Percentiles rank a stretch among this genome's conserved stretches.
Evolutionary conservation across 1,140 invertebrate genomes (phyloP).

Genomic region (Drosophila tropicalis): DNA sequence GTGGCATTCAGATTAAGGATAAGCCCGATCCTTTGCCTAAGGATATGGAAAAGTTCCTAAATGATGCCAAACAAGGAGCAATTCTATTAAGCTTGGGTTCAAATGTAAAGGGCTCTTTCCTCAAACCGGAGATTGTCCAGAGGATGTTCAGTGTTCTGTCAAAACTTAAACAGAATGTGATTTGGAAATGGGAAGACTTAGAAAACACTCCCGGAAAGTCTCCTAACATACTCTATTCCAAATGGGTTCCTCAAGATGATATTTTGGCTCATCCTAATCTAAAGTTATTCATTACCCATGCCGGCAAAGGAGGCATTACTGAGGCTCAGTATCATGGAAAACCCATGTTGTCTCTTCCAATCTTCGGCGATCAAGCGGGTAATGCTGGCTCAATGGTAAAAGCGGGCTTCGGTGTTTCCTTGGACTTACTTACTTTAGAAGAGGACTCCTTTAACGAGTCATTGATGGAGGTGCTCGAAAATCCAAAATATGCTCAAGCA

Average conservation of each 20-base stretch:
- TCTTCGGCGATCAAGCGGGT: slow-evolving; percentile 86
- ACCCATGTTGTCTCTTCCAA: slow-evolving; percentile 88
- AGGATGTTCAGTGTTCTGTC: slow-evolving; percentile 83
- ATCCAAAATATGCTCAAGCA: slow-evolving; percentile 41
- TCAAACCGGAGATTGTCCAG: slow-evolving; percentile 78
- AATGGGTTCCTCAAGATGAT: slow-evolving; percentile 89
- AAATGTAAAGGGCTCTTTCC: slow-evolving; percentile 76
- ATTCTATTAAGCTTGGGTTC: slow-evolving; percentile 86
- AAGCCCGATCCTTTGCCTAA: slow-evolving; percentile 9
- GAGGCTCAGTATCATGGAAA: slow-evolving; percentile 88
- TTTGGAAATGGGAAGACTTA: slow-evolving; percentile 85
- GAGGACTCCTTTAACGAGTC: slow-evolving; percentile 59
- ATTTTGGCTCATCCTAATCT: slow-evolving; percentile 87
- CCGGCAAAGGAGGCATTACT: slow-evolving; percentile 87
- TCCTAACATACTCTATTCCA: slow-evolving; percentile 85
- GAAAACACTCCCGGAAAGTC: slow-evolving; percentile 85
- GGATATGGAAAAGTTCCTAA: slow-evolving; percentile 79
- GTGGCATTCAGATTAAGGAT: slow-evolving; percentile 29
- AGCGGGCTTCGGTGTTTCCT: slow-evolving; percentile 82
- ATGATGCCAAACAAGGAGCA: slow-evolving; percentile 83
- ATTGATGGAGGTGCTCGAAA: slow-evolving; percentile 41
- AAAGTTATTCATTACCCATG: slow-evolving; percentile 88
- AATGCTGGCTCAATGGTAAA: slow-evolving; percentile 83
- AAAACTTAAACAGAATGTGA: slow-evolving; percentile 83
- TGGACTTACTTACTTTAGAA: slow-evolving; percentile 75